Percentiles rank a stretch among this genome's conserved stretches.
These are phyloP conservation scores for Phalanger gymnotis DNA, from an alignment of 2,797 vertebrate species.

Conservation along the genomic window DNA sequence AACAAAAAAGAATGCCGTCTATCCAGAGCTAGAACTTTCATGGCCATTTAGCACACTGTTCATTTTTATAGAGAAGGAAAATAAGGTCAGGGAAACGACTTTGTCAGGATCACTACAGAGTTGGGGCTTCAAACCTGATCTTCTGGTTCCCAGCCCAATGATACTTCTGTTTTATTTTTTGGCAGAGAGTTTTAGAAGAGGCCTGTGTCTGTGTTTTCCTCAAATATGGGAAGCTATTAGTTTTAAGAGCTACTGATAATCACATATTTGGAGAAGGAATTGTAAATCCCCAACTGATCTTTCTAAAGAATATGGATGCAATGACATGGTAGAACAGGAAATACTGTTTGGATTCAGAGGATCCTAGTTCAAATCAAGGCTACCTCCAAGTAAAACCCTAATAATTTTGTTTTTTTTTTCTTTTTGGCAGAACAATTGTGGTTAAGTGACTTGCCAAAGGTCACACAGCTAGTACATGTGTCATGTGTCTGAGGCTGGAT, in stretches of 20 bases:
- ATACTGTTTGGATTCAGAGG: neutral
- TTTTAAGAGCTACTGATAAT: slow-evolving; percentile 67
- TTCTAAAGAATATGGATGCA: neutral
- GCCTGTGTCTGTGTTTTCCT: slow-evolving; percentile 76
- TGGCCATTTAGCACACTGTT: neutral
- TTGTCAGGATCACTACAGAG: neutral
- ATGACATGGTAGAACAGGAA: neutral
- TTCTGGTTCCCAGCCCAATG: neutral
- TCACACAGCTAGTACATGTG: too few relatives aligned
- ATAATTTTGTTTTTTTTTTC: too few relatives aligned
- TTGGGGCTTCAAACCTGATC: neutral
- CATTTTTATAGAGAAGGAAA: neutral
- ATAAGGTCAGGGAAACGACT: neutral
- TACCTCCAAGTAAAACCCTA: neutral
- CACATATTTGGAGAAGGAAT: neutral
- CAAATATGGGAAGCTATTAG: slow-evolving; percentile 62
- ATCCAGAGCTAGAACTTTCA: neutral
- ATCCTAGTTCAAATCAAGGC: neutral
- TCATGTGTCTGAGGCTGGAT: too few relatives aligned
- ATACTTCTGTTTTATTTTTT: neutral
- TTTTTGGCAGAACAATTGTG: too few relatives aligned
- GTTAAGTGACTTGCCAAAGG: too few relatives aligned
- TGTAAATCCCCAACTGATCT: neutral
- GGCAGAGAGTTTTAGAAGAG: slow-evolving; percentile 64
- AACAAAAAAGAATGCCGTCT: neutral